Conservation (phyloP, 2,113 vertebrate genomes). For the Tetrax tetrax region DNA sequence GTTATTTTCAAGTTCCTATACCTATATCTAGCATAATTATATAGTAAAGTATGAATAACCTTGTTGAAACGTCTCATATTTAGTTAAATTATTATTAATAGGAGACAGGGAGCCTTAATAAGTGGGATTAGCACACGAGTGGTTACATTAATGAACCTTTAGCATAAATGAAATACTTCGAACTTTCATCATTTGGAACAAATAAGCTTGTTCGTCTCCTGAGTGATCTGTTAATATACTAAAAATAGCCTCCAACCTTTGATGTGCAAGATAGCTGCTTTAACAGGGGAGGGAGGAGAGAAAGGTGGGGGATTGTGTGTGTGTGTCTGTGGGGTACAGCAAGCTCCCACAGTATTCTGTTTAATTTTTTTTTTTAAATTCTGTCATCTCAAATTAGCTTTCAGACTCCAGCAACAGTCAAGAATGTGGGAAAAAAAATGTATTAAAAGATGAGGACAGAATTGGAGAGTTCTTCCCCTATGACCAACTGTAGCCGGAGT, state of each 20-base stretch:
- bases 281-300: background rate
- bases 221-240: constrained; percentile 15
- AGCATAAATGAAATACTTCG: constrained; percentile 27
- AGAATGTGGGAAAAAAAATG: background rate
- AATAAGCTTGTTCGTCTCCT: constrained; percentile 1
- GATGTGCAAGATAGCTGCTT: constrained; percentile 9
- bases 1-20: background rate
- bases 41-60: background rate
- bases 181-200: constrained; percentile 41
- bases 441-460: background rate
- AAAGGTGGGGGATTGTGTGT: background rate
- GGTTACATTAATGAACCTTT: constrained; percentile 40
- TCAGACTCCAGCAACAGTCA: background rate
- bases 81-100: constrained; percentile 39
- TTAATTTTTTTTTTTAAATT: background rate
- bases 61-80: constrained; percentile 32
- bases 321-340: background rate
- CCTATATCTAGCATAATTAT: constrained; percentile 7
- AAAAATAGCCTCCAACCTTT: background rate
- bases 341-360: background rate
- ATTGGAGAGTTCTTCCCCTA: background rate
- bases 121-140: constrained; percentile 24
- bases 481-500: background rate
- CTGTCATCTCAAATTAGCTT: background rate
- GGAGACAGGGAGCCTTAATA: background rate